Percentiles rank a stretch among this genome's conserved stretches.
phyloP scores from a whole-genome alignment of 1,140 invertebrate genomes.

The Drosophila murphyi region DNA sequence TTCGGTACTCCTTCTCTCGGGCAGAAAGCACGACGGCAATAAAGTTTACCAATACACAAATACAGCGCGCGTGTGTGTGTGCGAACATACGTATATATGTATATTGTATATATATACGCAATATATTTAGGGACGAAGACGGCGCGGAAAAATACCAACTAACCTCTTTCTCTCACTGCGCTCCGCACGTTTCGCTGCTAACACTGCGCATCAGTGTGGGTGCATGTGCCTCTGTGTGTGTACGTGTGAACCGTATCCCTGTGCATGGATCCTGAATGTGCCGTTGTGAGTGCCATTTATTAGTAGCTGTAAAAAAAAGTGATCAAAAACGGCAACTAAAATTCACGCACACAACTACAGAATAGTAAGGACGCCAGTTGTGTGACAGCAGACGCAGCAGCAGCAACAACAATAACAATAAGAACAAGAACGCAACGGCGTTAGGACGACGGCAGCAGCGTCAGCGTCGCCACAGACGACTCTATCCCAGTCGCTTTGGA shows the following conservation, averaged over 20 bases:
- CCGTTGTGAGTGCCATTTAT: constrained; percentile 43
- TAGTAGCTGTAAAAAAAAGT: constrained; percentile 32
- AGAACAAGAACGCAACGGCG: constrained; percentile 33
- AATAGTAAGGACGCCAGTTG: constrained; percentile 15
- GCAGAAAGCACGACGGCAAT: constrained; percentile 49
- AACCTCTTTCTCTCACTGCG: constrained; percentile 46
- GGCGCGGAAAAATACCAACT: constrained; percentile 78
- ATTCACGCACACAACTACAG: constrained; percentile 12
- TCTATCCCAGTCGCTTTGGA: constrained; percentile 75
- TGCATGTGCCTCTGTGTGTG: constrained; percentile 39
- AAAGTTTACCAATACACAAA: constrained; percentile 57
- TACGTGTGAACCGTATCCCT: constrained; percentile 32
- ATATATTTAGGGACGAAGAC: constrained; percentile 78
- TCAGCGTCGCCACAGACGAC: constrained; percentile 40
- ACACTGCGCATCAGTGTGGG: constrained; percentile 54
- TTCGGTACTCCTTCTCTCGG: constrained; percentile 71
- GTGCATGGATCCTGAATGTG: constrained; percentile 34
- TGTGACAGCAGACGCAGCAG: constrained; percentile 26
- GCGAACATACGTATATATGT: constrained; percentile 39
- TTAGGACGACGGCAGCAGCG: constrained; percentile 46
- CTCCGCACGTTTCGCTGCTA: constrained; percentile 45
- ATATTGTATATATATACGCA: constrained; percentile 60
- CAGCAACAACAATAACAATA: not conserved
- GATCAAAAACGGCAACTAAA: constrained; percentile 10
- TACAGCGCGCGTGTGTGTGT: constrained; percentile 32